Base-by-base conservation (phyloP, 2,888 invertebrate genomes). In the Rhagophthalmus giganteus region DNA sequence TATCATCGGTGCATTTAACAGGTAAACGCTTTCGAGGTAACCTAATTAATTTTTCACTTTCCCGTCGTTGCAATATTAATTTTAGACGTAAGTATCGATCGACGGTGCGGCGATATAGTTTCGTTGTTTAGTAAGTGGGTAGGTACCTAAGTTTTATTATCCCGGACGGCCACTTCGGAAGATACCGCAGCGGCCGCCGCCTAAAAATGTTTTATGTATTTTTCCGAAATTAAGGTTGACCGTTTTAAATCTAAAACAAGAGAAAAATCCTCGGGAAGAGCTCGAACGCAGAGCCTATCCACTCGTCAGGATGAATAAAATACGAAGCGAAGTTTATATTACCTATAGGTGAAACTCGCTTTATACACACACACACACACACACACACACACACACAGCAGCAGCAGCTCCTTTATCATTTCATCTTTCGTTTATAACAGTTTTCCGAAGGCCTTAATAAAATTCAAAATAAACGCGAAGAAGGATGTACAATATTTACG, bases 401-500 rank as follows among this genome's bases (percentile, higher is more conserved):
- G 26, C 39, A 38, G 26, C 26, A 31, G 26, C 33, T 28, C 32
- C 34, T 40, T 37, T 30, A 41, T 41, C 47, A 40, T 47, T 47
- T 38, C 31, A 28, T 45, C 31, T 25, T 38, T 38, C 48, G n/a
- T 24, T 32, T 32, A 30, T 41, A 49, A 41, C 48, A 39, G 47
- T 47, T 41, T 41, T 25, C 27, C 35, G 31, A 49, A 41, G 41
- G 24, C 48, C 41, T 41, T 41, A 49, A 49, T 49, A 49, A 49
- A 49, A 49, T 49, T 41, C 48, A 49, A 49, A 49, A 40, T 41
- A 41, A 49, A 41, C 25, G 48, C 48, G 40, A 41, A n/a, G 24
- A 41, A 42, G 34, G 34, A 34, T 34, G 34, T 34, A 34, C 15
- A 49, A 47, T 49, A 41, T 49, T 49, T 49, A 37, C 41, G 20